These are phyloP conservation scores for Sorex araneus DNA, from an alignment of 2,113 vertebrate genomes.

Conservation along the genomic window DNA sequence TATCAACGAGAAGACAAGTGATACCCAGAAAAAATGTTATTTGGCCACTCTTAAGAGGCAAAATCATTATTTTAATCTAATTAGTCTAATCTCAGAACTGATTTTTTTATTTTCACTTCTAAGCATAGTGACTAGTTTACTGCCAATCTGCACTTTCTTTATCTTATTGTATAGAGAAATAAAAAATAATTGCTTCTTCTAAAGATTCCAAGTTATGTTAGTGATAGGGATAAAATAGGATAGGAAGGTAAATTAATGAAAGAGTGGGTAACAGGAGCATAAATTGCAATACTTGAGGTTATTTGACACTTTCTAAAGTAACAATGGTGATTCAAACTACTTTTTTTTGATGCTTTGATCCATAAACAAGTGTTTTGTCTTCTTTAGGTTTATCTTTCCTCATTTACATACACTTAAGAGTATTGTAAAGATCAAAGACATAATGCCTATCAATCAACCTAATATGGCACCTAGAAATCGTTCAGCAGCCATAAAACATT, in stretches of 20 bases:
- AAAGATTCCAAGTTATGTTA: neutral
- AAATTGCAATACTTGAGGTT: neutral
- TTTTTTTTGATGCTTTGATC: neutral
- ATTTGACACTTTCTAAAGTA: neutral
- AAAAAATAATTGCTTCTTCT: neutral
- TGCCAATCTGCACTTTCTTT: neutral
- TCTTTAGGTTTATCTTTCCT: neutral
- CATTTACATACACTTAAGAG: neutral
- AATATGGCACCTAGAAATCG: neutral
- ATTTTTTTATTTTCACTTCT: slow-evolving; percentile 11
- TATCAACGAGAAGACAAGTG: too few species aligned
- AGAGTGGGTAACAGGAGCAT: neutral
- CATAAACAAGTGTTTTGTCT: neutral
- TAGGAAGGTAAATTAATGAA: neutral
- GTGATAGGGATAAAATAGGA: neutral
- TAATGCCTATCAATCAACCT: neutral
- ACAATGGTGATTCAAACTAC: neutral
- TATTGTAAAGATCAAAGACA: neutral
- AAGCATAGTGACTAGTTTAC: neutral
- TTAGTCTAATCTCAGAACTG: neutral
- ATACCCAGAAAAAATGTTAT: neutral
- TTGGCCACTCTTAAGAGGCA: neutral
- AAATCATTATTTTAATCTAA: neutral
- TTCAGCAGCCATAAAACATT: too few species aligned
- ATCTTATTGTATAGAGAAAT: slow-evolving; percentile 30